A percentile compares a stretch with the other conserved stretches of the same genome.
Conservation (phyloP, 1,140 invertebrate species). For the Lineus longissimus region DNA sequence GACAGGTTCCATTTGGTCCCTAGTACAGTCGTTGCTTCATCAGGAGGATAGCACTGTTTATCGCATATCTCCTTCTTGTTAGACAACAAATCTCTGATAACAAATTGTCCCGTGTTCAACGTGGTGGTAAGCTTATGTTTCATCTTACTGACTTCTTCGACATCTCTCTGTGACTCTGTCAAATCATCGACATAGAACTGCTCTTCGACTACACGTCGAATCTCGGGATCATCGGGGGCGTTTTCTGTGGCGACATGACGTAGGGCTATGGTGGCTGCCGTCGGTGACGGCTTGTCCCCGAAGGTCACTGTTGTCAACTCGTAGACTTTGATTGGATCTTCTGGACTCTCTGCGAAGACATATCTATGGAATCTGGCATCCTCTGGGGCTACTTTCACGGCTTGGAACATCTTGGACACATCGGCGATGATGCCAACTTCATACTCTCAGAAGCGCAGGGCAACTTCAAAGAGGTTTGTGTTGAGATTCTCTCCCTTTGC, state of each 20-base stretch:
- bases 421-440: conserved; percentile 1
- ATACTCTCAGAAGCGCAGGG: background rate
- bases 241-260: background rate
- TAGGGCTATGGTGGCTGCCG: background rate
- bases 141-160: background rate
- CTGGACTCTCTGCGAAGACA: background rate
- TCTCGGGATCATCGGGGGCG: conserved; percentile 1
- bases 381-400: background rate
- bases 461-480: background rate
- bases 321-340: background rate
- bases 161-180: background rate
- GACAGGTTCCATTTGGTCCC: background rate
- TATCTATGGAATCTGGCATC: background rate
- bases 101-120: background rate
- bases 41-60: background rate
- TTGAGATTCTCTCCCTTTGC: background rate
- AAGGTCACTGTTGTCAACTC: background rate
- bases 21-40: background rate
- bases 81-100: background rate
- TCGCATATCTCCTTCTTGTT: background rate
- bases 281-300: background rate
- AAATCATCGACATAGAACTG: conserved; percentile 5
- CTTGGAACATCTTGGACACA: conserved; percentile 5
- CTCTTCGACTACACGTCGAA: background rate
- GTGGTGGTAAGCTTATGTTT: background rate